Base-by-base conservation (phyloP, 2,797 vertebrate species). In the Gymnocypris eckloni region DNA sequence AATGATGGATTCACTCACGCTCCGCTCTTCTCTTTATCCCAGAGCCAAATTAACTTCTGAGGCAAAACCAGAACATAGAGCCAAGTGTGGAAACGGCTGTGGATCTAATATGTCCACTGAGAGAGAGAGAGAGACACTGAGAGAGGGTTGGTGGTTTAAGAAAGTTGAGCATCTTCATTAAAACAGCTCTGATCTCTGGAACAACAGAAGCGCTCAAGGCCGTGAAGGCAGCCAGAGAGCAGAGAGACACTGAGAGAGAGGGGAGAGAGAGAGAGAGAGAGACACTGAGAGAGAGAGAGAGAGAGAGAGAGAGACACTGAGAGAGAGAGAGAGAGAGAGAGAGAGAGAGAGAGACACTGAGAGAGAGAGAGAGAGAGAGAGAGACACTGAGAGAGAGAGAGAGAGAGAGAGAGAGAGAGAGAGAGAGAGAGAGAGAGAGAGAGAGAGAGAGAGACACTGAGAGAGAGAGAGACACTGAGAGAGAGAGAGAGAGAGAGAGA, bases 11-110 rank as follows among this genome's bases (percentile, higher is more conserved):
- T 33, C 33, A 33, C 33, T 33, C 33, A 0, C 33, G 33, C 33
- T 33, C 33, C 2, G 33, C 33, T 33, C 80, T 41, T 87, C 81
- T 90, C 50, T 7, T 87, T 39, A 43, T 73, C 20, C 50, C 88
- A 72, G 86, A 79, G 92, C 91, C 93, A 89, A 89, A 92, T 91
- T 85, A 91, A 90, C 50, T 82, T 91, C 90, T 89, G 79, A 87
- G 88, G 91, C 89, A 86, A 77, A 82, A 87, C 70, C 33, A 91
- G 90, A 91, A 92, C 90, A 83, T 85, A 85, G 86, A 72, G 90
- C 88, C 88, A 91, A 88, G 82, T 82, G 81, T 59, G 67, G 90
- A 88, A 87, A 91, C 86, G 78, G 83, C 83, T 71, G 37, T 86
- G 84, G 80, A 81, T 81, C 79, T 66, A 70, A 82, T 28, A 56